phyloP scores from a whole-genome alignment of 2,113 vertebrate species.

The Strigops habroptila region DNA sequence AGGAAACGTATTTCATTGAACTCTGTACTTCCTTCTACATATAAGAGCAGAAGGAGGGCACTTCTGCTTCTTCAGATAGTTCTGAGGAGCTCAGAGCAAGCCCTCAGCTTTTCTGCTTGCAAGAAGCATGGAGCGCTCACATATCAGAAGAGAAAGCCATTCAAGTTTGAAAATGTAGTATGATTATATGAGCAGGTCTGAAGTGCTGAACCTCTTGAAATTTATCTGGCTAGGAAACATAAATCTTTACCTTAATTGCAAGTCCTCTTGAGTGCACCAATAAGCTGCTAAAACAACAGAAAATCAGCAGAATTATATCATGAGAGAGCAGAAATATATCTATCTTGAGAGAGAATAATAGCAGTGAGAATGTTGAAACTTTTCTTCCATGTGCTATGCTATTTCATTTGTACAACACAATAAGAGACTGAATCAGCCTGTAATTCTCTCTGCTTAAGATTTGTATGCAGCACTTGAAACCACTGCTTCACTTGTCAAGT shows the following conservation, averaged over 20 bases:
- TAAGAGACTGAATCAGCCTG: not conserved
- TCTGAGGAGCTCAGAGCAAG: not conserved
- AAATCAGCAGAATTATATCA: not conserved
- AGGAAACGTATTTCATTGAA: not conserved
- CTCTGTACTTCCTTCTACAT: not conserved
- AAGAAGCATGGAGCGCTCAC: not conserved
- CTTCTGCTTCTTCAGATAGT: not conserved
- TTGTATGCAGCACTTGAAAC: conserved; percentile 18
- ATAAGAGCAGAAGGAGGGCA: not conserved
- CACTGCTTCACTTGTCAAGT: not conserved
- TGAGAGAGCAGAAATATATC: not conserved
- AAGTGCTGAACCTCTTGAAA: not conserved
- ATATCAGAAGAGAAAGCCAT: not conserved
- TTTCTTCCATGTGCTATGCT: not conserved
- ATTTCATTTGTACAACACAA: not conserved
- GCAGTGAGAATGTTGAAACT: not conserved
- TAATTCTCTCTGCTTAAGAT: not conserved
- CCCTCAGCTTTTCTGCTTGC: not conserved
- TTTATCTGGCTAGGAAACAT: not conserved
- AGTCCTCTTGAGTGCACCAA: not conserved
- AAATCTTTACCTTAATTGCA: not conserved
- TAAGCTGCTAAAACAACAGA: not conserved
- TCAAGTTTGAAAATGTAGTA: not conserved
- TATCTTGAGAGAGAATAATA: not conserved
- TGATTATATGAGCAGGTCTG: not conserved